These are phyloP conservation scores for Conus betulinus DNA, from an alignment of 1,140 invertebrate species.

Conservation along the genomic window DNA sequence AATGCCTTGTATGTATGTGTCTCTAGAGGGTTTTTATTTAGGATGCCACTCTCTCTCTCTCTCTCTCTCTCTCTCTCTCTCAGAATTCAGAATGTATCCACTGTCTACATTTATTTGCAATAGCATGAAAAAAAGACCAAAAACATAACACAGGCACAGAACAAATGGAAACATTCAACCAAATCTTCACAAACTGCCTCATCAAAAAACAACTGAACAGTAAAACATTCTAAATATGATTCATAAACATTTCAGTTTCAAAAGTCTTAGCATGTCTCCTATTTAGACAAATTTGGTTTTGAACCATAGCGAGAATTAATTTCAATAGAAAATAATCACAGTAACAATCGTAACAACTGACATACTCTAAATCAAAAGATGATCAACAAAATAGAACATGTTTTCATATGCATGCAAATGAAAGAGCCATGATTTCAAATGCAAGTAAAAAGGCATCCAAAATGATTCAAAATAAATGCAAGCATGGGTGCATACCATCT, in stretches of 20 bases:
- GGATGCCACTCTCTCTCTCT: not conserved
- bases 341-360: too few relatives aligned
- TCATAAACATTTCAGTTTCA: too few relatives aligned
- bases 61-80: not conserved
- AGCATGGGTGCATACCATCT: too few relatives aligned
- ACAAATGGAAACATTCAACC: not conserved
- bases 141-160: not conserved
- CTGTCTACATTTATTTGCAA: conserved; percentile 26
- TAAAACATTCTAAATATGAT: not conserved
- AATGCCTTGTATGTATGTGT: not conserved
- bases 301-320: not conserved
- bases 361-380: too few relatives aligned
- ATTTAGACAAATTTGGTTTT: not conserved
- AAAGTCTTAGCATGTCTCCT: too few relatives aligned
- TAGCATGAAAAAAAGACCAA: not conserved
- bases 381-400: too few relatives aligned
- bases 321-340: not conserved
- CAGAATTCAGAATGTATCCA: not conserved
- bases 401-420: too few relatives aligned
- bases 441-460: too few relatives aligned
- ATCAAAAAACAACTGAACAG: not conserved
- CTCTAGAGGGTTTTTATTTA: not conserved
- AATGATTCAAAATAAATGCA: too few relatives aligned
- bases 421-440: too few relatives aligned
- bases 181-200: not conserved